Percentiles rank a stretch among this genome's conserved stretches.
Evolutionary conservation across 2,113 vertebrate species (phyloP).

Genomic region (Amphilophus citrinellus): DNA sequence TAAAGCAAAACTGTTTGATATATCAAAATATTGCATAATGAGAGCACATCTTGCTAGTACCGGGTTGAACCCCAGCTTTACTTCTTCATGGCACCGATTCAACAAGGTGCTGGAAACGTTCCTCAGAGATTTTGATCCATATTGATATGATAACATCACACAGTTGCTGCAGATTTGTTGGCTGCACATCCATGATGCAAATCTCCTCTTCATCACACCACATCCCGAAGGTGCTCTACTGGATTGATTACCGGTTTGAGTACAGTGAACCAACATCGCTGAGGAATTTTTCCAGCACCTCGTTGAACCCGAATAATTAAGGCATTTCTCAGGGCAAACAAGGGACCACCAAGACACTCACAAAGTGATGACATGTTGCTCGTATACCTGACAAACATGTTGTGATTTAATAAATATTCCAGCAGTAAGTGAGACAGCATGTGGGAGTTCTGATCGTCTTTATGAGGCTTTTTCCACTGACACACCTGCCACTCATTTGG

Average conservation of each 20-base stretch:
- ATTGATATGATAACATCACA: background rate
- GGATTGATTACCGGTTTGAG: background rate
- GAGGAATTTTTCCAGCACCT: background rate
- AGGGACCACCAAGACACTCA: background rate
- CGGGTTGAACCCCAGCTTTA: background rate
- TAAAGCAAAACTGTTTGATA: too few relatives aligned
- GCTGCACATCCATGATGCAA: background rate
- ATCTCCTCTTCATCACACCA: too few relatives aligned
- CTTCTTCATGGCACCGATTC: too few relatives aligned
- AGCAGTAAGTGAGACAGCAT: rapidly evolving
- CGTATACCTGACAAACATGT: background rate
- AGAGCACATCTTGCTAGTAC: background rate
- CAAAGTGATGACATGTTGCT: background rate
- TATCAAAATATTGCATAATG: background rate
- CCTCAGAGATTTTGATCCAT: background rate
- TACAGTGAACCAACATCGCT: background rate
- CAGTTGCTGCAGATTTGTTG: too few relatives aligned
- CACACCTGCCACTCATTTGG: background rate
- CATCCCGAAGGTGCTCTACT: background rate
- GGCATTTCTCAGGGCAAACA: background rate
- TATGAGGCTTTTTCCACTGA: background rate
- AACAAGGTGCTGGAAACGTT: background rate
- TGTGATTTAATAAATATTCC: background rate
- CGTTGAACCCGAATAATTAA: background rate
- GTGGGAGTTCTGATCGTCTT: background rate